These are phyloP conservation scores for Daktulosphaira vitifoliae DNA, from an alignment of 1,140 invertebrate species.

Conservation along the genomic window DNA sequence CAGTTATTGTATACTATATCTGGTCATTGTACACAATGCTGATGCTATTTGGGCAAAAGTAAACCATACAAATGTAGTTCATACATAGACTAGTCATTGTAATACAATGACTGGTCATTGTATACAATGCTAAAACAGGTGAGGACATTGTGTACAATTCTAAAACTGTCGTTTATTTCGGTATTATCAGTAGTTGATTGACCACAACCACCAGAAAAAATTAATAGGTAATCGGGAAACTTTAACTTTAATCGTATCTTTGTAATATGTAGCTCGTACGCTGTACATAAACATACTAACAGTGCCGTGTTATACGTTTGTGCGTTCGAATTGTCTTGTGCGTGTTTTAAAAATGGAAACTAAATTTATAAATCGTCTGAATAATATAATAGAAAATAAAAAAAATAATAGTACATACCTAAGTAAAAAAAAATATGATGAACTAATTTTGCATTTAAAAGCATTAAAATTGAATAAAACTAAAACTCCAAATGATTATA, in stretches of 20 bases:
- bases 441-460: neutral
- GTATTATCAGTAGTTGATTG: neutral
- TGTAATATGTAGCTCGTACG: neutral
- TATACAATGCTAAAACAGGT: too few species aligned
- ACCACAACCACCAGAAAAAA: neutral
- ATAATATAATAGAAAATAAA: too few species aligned
- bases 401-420: too few species aligned
- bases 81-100: too few species aligned
- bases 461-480: neutral
- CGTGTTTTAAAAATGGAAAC: too few species aligned
- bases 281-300: neutral
- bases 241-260: too few species aligned
- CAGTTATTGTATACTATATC: too few species aligned
- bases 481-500: slow-evolving; percentile 18
- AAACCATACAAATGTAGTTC: too few species aligned
- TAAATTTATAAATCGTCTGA: too few species aligned
- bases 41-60: too few species aligned
- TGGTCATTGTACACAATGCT: too few species aligned
- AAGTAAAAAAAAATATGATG: neutral
- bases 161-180: neutral
- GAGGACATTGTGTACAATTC: neutral
- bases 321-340: neutral
- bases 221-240: neutral
- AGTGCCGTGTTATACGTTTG: neutral
- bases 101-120: neutral